A percentile compares a stretch with the other conserved stretches of the same genome.
Conservation (phyloP, 2,113 vertebrate genomes). For the Psettodes erumei region DNA sequence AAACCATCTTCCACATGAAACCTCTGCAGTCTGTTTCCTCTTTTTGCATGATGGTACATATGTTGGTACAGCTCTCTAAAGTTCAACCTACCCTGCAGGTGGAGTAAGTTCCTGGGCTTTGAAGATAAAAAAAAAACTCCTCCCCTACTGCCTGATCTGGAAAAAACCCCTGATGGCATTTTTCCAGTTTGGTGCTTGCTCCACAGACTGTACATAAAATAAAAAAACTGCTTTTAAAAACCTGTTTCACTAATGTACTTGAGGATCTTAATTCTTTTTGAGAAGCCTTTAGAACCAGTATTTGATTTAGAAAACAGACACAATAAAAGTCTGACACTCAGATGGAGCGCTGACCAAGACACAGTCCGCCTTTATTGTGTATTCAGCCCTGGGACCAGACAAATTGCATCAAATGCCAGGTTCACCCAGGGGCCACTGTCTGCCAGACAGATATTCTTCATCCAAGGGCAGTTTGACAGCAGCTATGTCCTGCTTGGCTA, state of each 20-base stretch:
- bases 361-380: slow-evolving; percentile 32
- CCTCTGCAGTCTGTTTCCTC: neutral
- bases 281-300: too few species aligned
- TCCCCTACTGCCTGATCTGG: neutral
- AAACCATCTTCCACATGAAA: neutral
- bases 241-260: neutral
- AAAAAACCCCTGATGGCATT: slow-evolving; percentile 18
- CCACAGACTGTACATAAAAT: neutral
- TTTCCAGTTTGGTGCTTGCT: slow-evolving; percentile 4
- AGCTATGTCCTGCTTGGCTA: slow-evolving; percentile 42
- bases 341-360: slow-evolving; percentile 35
- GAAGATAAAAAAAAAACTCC: slow-evolving; percentile 49
- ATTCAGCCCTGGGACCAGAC: slow-evolving; percentile 59
- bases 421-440: slow-evolving; percentile 64
- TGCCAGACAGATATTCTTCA: slow-evolving; percentile 67
- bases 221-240: neutral
- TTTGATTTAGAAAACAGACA: too few species aligned
- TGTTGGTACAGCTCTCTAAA: neutral
- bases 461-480: slow-evolving; percentile 63
- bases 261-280: neutral
- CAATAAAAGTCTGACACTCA: slow-evolving; percentile 7
- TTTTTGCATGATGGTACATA: neutral
- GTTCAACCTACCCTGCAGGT: slow-evolving; percentile 23
- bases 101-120: slow-evolving; percentile 30
- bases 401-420: slow-evolving; percentile 75